phyloP scores from a whole-genome alignment of 2,113 vertebrate species.

The Hippocampus mohnikei region DNA sequence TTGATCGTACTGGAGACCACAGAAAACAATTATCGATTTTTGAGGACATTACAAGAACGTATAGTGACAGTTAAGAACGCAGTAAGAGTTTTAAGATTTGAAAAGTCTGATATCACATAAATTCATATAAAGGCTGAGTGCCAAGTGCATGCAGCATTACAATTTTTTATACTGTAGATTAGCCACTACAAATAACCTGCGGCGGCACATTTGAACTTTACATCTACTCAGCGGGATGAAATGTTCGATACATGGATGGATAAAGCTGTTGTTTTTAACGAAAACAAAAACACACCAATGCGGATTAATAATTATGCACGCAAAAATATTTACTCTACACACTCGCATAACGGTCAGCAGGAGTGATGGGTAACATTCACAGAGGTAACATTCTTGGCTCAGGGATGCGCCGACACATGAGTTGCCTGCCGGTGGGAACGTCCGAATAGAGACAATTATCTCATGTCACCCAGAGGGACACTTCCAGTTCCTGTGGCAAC shows the following conservation, averaged over 20 bases:
- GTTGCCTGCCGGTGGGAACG: neutral
- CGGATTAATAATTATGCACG: neutral
- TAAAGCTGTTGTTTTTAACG: neutral
- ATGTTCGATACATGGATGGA: neutral
- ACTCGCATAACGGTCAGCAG: neutral
- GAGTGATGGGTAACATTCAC: neutral
- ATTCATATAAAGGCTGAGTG: too few species aligned
- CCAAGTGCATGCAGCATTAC: too few species aligned
- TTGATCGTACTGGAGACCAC: too few species aligned
- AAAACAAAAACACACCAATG: neutral
- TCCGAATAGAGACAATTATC: constrained; percentile 1
- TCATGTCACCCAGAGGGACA: neutral
- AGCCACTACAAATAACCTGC: too few species aligned
- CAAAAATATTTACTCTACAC: neutral
- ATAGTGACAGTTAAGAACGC: too few species aligned
- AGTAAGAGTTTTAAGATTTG: too few species aligned
- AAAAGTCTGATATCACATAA: too few species aligned
- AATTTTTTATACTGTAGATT: too few species aligned
- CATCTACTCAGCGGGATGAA: too few species aligned
- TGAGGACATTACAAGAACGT: too few species aligned
- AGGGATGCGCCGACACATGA: neutral
- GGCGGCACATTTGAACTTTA: too few species aligned
- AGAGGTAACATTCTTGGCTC: constrained; percentile 1
- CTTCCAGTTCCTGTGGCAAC: neutral
- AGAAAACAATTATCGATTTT: too few species aligned